A percentile compares a stretch with the other conserved stretches of the same genome.
Conservation (phyloP, 2,888 invertebrate species). For the Syrphus vitripennis region DNA sequence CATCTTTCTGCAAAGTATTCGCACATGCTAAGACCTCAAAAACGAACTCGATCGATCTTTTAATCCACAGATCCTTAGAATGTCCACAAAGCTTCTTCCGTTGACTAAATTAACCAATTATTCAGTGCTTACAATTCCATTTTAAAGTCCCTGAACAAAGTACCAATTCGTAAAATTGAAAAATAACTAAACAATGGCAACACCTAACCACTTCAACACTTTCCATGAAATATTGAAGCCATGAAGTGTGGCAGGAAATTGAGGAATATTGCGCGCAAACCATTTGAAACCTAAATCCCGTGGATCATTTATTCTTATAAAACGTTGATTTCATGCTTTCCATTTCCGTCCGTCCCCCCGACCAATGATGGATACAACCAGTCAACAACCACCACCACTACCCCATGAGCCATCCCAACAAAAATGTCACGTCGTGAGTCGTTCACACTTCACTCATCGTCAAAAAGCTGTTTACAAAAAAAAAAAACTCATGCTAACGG, state of each 20-base stretch:
- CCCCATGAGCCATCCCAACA: conserved; percentile 11
- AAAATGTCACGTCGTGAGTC: conserved; percentile 53
- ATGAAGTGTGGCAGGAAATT: conserved; percentile 67
- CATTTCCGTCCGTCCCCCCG: neutral
- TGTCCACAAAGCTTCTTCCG: too few relatives aligned
- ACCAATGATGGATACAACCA: neutral
- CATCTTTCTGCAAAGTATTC: too few relatives aligned
- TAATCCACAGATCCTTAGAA: too few relatives aligned
- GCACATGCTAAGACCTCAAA: too few relatives aligned
- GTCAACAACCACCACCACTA: neutral
- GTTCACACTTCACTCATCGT: conserved; percentile 67
- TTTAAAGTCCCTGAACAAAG: too few relatives aligned
- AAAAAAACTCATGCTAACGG: conserved; percentile 55
- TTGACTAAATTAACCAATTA: too few relatives aligned
- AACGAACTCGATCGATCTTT: too few relatives aligned
- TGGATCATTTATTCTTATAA: conserved; percentile 67
- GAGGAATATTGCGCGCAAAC: conserved; percentile 51
- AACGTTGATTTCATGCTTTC: conserved; percentile 66
- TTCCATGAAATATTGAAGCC: conserved; percentile 65
- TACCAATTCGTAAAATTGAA: too few relatives aligned
- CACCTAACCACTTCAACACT: conserved; percentile 38
- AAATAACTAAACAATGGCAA: too few relatives aligned
- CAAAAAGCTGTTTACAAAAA: conserved; percentile 27
- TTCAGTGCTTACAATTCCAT: too few relatives aligned
- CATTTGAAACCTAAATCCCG: conserved; percentile 64